These are phyloP conservation scores for Solea senegalensis DNA, from an alignment of 2,113 vertebrate species.

Conservation along the genomic window DNA sequence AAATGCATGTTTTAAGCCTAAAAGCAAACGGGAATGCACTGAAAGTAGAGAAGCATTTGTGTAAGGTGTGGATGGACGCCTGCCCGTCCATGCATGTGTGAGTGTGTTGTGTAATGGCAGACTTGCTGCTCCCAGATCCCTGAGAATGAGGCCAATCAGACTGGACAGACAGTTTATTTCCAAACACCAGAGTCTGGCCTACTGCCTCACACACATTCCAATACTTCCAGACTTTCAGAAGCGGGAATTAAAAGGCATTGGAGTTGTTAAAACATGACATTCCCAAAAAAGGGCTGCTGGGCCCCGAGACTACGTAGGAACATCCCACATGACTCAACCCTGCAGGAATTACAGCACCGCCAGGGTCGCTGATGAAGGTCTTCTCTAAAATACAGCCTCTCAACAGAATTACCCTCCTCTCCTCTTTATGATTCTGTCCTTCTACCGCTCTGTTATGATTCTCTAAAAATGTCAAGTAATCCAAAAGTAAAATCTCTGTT, in stretches of 20 bases:
- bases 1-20: neutral
- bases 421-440: slow-evolving; percentile 32
- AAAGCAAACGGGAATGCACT: neutral
- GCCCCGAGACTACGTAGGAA: slow-evolving; percentile 90
- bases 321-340: slow-evolving; percentile 94
- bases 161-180: slow-evolving; percentile 78
- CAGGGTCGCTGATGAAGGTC: slow-evolving; percentile 81
- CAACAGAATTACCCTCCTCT: slow-evolving; percentile 16
- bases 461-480: slow-evolving; percentile 24
- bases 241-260: slow-evolving; percentile 85
- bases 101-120: slow-evolving; percentile 41
- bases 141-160: slow-evolving; percentile 76
- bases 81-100: slow-evolving; percentile 15
- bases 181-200: slow-evolving; percentile 83
- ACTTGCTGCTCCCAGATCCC: slow-evolving; percentile 73
- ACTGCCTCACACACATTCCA: slow-evolving; percentile 88
- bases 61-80: slow-evolving; percentile 33
- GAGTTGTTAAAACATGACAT: slow-evolving; percentile 96
- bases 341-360: slow-evolving; percentile 95
- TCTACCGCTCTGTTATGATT: slow-evolving; percentile 18
- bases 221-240: slow-evolving; percentile 87
- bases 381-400: slow-evolving; percentile 54
- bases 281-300: slow-evolving; percentile 97
- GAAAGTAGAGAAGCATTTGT: neutral
- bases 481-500: neutral